phyloP scores from a whole-genome alignment of 2,797 vertebrate species.

The Notolabrus celidotus region DNA sequence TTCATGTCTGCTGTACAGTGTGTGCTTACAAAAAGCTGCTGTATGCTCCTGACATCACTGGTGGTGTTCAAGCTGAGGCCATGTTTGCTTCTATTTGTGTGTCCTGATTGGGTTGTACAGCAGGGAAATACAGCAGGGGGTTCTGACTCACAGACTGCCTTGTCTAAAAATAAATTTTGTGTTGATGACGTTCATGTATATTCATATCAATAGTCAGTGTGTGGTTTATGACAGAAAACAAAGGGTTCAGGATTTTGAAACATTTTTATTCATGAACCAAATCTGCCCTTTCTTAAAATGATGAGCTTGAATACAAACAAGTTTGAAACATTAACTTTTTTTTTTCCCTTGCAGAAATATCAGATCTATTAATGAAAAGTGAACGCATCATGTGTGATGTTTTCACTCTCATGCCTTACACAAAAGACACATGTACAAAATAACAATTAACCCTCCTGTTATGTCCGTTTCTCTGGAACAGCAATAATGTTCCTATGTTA shows the following conservation, averaged over 20 bases:
- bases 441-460: no score
- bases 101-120: conserved; percentile 24
- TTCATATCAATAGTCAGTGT: neutral
- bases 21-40: neutral
- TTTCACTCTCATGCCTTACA: no score
- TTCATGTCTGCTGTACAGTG: neutral
- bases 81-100: conserved; percentile 35
- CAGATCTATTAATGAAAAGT: no score
- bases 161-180: neutral
- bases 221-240: neutral
- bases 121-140: conserved; percentile 3
- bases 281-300: neutral
- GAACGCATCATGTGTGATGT: no score
- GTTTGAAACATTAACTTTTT: no score
- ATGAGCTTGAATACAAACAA: no score
- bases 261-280: neutral
- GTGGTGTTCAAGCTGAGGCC: conserved; percentile 7
- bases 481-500: no score
- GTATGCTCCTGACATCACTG: conserved; percentile 13
- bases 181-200: neutral
- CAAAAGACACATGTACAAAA: no score
- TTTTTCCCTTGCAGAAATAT: no score
- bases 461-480: no score
- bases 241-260: neutral
- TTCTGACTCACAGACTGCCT: conserved; percentile 24